Evolutionary conservation across 2,797 vertebrate genomes (phyloP).

Genomic region (Decapterus maruadsi): DNA sequence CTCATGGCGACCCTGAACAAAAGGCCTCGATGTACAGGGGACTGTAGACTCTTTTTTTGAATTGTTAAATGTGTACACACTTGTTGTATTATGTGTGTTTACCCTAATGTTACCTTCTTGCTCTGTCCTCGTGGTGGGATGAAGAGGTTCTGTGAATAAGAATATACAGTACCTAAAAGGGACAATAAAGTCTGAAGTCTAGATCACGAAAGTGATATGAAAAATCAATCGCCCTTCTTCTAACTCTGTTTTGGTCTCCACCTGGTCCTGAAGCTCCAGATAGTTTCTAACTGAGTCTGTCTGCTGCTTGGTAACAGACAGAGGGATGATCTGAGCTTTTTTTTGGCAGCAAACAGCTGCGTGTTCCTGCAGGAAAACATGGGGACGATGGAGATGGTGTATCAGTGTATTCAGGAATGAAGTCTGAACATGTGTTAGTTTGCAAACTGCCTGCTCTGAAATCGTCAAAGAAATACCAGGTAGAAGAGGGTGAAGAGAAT

Average conservation of each 20-base stretch:
- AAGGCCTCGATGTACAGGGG: too few relatives aligned
- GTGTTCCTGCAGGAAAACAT: background rate
- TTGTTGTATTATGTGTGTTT: too few relatives aligned
- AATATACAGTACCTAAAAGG: too few relatives aligned
- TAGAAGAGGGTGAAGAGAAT: background rate
- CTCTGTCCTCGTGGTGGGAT: too few relatives aligned
- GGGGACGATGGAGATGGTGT: background rate
- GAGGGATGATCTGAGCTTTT: background rate
- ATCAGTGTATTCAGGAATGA: background rate
- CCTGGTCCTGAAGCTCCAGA: background rate
- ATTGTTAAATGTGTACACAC: too few relatives aligned
- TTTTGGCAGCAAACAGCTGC: background rate
- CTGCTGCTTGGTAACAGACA: background rate
- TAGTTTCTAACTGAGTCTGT: background rate
- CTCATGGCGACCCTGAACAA: too few relatives aligned
- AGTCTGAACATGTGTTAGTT: background rate
- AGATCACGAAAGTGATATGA: too few relatives aligned
- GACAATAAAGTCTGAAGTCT: too few relatives aligned
- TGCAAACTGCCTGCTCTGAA: background rate
- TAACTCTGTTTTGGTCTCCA: background rate
- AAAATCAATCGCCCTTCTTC: too few relatives aligned
- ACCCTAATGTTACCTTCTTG: too few relatives aligned
- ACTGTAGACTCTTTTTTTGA: too few relatives aligned
- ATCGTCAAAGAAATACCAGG: background rate
- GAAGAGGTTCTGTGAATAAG: too few relatives aligned